Evolutionary conservation across 2,888 invertebrate genomes (phyloP).

Genomic region (Tipula confusa): DNA sequence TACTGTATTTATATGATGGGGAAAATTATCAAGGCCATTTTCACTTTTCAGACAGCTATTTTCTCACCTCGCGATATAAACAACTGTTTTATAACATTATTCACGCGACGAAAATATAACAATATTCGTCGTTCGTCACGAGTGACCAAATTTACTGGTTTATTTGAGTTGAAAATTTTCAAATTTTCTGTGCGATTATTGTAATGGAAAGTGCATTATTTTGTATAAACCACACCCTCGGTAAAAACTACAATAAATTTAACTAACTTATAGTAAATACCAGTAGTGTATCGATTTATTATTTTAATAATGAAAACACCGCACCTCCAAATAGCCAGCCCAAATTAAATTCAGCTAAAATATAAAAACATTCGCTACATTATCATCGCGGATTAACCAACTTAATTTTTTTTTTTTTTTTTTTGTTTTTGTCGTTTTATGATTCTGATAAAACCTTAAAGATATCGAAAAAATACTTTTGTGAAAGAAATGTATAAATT

Average conservation of each 20-base stretch:
- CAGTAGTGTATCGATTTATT: background rate
- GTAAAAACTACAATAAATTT: background rate
- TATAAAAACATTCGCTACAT: background rate
- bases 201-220: background rate
- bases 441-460: constrained; percentile 12
- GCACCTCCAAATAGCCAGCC: background rate
- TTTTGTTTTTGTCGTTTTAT: background rate
- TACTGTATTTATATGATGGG: background rate
- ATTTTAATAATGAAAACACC: background rate
- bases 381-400: background rate
- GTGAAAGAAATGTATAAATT: background rate
- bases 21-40: background rate
- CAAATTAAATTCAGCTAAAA: background rate
- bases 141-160: background rate
- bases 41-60: background rate
- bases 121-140: background rate
- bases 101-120: background rate
- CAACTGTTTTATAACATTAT: background rate
- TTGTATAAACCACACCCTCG: background rate
- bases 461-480: background rate
- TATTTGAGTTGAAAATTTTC: background rate
- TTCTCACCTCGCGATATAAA: background rate
- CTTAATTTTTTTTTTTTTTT: background rate
- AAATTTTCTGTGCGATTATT: background rate
- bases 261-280: background rate